phyloP scores from a whole-genome alignment of 2,888 invertebrate species.

The Pheosia gnoma region DNA sequence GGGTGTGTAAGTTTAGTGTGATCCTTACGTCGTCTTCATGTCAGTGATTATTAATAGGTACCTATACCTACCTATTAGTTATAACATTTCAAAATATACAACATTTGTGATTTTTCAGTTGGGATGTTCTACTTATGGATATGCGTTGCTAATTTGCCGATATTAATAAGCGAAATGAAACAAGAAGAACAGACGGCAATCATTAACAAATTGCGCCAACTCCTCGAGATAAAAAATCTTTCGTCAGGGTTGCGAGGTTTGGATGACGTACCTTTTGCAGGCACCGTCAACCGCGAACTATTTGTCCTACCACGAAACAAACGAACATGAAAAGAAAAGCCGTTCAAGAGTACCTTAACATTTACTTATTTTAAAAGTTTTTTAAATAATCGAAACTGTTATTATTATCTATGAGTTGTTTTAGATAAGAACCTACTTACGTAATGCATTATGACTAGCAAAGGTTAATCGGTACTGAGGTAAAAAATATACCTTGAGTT shows the following conservation, averaged over 20 bases:
- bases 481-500: too few relatives aligned
- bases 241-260: slow-evolving; percentile 23
- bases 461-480: too few relatives aligned
- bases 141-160: slow-evolving; percentile 70
- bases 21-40: too few relatives aligned
- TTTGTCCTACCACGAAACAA: slow-evolving; percentile 26
- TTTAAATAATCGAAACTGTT: too few relatives aligned
- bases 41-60: too few relatives aligned
- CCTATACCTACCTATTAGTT: too few relatives aligned
- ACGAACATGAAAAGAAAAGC: slow-evolving; percentile 5
- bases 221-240: slow-evolving; percentile 51
- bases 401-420: too few relatives aligned
- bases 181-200: slow-evolving; percentile 66
- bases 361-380: slow-evolving; percentile 5
- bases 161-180: slow-evolving; percentile 72
- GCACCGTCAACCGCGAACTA: slow-evolving; percentile 24
- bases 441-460: too few relatives aligned
- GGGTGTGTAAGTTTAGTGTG: too few relatives aligned
- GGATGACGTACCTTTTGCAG: slow-evolving; percentile 35
- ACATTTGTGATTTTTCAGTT: slow-evolving; percentile 50
- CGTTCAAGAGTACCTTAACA: slow-evolving; percentile 18
- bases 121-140: slow-evolving; percentile 77
- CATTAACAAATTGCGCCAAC: slow-evolving; percentile 59
- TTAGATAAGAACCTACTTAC: too few relatives aligned
- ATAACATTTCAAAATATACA: too few relatives aligned